Evolutionary conservation across 2,113 vertebrate species (phyloP).

Genomic region (Passer domesticus): DNA sequence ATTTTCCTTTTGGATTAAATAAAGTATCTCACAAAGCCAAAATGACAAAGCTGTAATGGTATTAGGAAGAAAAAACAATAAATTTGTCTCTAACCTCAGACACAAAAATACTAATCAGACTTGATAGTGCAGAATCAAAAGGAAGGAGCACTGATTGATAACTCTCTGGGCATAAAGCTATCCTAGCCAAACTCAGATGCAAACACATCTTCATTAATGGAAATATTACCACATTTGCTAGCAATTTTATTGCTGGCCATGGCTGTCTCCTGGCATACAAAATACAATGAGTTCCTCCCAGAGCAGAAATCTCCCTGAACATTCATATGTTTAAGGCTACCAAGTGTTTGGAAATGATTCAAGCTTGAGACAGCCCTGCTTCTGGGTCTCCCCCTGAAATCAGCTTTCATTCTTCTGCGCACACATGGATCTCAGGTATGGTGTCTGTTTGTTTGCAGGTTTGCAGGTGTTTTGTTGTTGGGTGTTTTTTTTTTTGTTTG

Average conservation of each 20-base stretch:
- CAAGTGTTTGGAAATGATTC: background rate
- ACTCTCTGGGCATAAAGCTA: background rate
- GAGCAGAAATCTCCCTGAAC: background rate
- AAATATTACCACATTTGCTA: background rate
- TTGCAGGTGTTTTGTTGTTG: background rate
- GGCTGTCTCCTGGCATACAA: background rate
- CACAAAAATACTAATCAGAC: background rate
- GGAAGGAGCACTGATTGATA: background rate
- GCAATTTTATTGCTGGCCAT: background rate
- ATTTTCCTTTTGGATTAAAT: slow-evolving; percentile 24
- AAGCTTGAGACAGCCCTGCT: background rate
- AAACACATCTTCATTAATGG: background rate
- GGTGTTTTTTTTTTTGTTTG: no score
- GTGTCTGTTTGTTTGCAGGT: background rate
- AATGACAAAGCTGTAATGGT: background rate
- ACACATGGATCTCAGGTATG: fast-evolving
- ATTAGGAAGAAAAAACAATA: background rate
- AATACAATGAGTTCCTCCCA: fast-evolving
- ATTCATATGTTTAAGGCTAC: background rate
- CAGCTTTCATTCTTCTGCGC: background rate
- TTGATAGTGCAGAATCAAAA: background rate
- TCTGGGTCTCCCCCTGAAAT: background rate
- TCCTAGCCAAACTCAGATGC: background rate
- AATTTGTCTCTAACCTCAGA: background rate
- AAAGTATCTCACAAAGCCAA: background rate